Evolutionary conservation across 1,140 invertebrate genomes (phyloP), one percentile per base, ranked within the genome.

Genomic region (Formica selysi): DNA sequence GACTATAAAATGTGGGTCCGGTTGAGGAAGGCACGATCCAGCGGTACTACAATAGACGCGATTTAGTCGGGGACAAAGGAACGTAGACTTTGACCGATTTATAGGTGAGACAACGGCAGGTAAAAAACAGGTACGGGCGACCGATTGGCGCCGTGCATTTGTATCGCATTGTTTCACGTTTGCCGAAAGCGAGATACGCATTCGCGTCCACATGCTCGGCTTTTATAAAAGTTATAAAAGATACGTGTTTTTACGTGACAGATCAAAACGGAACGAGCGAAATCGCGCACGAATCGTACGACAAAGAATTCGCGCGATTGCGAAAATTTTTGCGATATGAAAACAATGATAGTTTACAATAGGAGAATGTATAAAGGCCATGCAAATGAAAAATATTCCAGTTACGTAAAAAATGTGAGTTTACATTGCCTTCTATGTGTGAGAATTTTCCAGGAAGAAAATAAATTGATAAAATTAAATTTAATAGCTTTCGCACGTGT

Each of bases 91-190:
- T 6, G 19, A 57, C 54, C 22, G 67, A 76, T 76, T 85, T 57
- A 22, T 74, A 84, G 44, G 57, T 26, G 22, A 64, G 36, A 76
- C 70, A 64, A 64, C 54, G 41, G 2, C 51, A 83, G 38, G 26
- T 74, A 62, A 29, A 6, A 51, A 51, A 32, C 51, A 59, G 79
- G 4, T 48, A 84, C 80, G 36, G 11, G 62, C 59, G 73, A 51
- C 81, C 36, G 61, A 76, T n/a, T 16, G 41, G 76, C 87, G 89
- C 83, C 90, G 76, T 84, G 36, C 86, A 64, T 90, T 91, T 91
- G 89, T 90, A 84, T 91, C 80, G 88, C 91, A 91, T 91, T 91
- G 91, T 89, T 91, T 91, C 91, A 91, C 91, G 91, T 84, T 51
- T 86, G 68, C 65, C 62, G 38, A 61, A 76, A 32, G 8, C 48